Evolutionary conservation across 2,797 vertebrate genomes (phyloP).

Genomic region (Myioborus melanocephalus): DNA sequence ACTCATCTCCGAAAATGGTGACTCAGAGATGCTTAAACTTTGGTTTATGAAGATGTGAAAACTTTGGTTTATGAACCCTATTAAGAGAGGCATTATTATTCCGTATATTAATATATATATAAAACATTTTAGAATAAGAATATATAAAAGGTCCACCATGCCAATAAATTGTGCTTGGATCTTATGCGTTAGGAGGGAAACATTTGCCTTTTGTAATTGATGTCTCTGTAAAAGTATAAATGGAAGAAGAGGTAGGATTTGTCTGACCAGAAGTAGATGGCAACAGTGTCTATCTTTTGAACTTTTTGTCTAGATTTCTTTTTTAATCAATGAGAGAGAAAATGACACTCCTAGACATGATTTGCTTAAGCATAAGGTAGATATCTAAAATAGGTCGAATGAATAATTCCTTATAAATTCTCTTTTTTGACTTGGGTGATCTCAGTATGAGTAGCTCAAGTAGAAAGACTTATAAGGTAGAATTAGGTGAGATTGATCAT

Average conservation of each 20-base stretch:
- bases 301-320: neutral
- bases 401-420: neutral
- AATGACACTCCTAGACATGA: neutral
- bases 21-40: neutral
- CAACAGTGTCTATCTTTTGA: neutral
- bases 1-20: neutral
- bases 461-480: neutral
- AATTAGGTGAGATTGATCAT: neutral
- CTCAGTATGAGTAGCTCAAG: neutral
- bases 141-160: neutral
- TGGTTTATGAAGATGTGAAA: neutral
- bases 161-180: neutral
- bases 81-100: neutral
- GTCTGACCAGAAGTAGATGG: neutral
- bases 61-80: neutral
- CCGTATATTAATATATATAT: neutral
- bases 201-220: neutral
- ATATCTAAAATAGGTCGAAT: neutral
- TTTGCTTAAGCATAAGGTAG: neutral
- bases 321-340: neutral
- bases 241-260: neutral
- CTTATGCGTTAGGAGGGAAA: neutral
- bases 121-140: neutral
- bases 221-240: neutral
- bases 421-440: neutral